Evolutionary conservation across 2,797 vertebrate genomes (phyloP).

Genomic region (Falco rusticolus): DNA sequence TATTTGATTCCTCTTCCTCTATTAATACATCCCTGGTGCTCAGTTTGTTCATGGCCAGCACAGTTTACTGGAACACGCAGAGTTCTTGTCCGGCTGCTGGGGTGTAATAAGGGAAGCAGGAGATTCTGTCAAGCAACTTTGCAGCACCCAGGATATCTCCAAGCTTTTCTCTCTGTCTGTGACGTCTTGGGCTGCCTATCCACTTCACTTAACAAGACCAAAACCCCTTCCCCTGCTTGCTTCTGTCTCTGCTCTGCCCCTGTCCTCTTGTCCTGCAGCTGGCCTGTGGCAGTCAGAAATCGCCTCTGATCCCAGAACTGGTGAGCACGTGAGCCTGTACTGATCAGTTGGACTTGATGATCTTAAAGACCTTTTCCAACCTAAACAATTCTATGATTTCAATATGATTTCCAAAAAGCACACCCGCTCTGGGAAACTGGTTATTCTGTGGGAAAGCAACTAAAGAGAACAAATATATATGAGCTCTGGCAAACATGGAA

Average conservation of each 20-base stretch:
- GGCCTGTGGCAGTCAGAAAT: neutral
- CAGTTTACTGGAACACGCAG: too few species aligned
- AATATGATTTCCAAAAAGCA: neutral
- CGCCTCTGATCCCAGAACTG: rapidly evolving
- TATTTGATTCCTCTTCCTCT: neutral
- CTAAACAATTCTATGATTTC: neutral
- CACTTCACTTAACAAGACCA: neutral
- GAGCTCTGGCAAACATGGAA: too few species aligned
- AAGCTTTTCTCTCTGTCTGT: neutral
- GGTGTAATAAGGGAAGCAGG: neutral
- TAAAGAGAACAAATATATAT: neutral
- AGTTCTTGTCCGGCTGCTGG: neutral
- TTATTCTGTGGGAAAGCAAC: neutral
- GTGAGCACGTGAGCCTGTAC: neutral
- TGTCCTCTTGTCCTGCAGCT: neutral
- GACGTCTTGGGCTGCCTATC: neutral
- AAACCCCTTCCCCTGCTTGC: neutral
- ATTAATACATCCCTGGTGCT: neutral
- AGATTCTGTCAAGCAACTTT: neutral
- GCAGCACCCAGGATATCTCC: neutral
- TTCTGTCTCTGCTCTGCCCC: neutral
- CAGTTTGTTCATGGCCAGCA: neutral
- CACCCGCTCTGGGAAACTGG: rapidly evolving
- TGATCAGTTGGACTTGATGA: neutral
- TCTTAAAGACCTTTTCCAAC: too few species aligned